A percentile compares a stretch with the other conserved stretches of the same genome.
phyloP scores from a whole-genome alignment of 2,888 invertebrate species.

The Falcaria lacertinaria region DNA sequence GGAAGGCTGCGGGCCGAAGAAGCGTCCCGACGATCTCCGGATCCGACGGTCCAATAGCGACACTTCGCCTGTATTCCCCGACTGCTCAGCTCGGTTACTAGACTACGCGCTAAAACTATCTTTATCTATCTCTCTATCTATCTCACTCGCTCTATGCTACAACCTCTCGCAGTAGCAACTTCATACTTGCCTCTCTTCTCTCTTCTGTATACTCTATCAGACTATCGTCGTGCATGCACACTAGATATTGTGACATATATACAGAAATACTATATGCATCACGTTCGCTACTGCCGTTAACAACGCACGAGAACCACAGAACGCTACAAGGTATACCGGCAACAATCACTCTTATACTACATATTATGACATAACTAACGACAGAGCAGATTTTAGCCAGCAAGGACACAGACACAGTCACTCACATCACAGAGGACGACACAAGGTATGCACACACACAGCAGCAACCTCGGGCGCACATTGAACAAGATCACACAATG shows the following conservation, averaged over 20 bases:
- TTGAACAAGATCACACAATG: slow-evolving; percentile 49
- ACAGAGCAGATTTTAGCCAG: slow-evolving; percentile 55
- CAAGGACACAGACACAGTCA: slow-evolving; percentile 68
- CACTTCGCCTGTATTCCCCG: slow-evolving; percentile 65
- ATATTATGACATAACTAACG: slow-evolving; percentile 48
- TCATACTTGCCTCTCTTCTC: slow-evolving; percentile 71
- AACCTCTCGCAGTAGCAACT: slow-evolving; percentile 73
- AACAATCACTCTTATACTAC: slow-evolving; percentile 51
- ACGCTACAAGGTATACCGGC: slow-evolving; percentile 62
- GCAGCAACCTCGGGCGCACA: slow-evolving; percentile 52
- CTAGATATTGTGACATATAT: slow-evolving; percentile 78
- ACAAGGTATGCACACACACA: slow-evolving; percentile 68
- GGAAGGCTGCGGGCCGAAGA: slow-evolving; percentile 66
- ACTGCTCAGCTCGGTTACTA: slow-evolving; percentile 71
- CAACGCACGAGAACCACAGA: slow-evolving; percentile 57
- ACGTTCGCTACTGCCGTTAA: slow-evolving; percentile 69
- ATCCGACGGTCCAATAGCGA: slow-evolving; percentile 65
- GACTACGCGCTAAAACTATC: slow-evolving; percentile 72
- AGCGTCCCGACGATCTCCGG: slow-evolving; percentile 68
- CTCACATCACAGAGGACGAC: slow-evolving; percentile 71
- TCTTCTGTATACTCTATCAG: slow-evolving; percentile 74
- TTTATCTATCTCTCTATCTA: slow-evolving; percentile 73
- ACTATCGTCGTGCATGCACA: slow-evolving; percentile 78
- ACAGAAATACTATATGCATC: slow-evolving; percentile 70
- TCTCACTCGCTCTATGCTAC: slow-evolving; percentile 74